Conservation (phyloP, 2,113 vertebrate species). For the Alectura lathami region DNA sequence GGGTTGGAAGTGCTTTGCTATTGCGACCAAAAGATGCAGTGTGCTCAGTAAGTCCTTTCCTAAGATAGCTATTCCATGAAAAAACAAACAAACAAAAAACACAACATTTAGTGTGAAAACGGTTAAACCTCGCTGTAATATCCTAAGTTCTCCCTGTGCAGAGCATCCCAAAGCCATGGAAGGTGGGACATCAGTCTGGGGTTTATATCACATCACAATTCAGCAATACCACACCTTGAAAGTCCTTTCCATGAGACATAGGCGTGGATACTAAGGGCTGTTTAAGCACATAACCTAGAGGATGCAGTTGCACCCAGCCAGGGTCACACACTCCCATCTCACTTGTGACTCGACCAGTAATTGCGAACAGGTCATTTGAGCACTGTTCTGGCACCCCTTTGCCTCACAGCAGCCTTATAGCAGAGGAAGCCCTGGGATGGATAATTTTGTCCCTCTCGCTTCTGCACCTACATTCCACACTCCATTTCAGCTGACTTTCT, state of each 20-base stretch:
- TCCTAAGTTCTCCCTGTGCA: background rate
- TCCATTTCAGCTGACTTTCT: conserved; percentile 81
- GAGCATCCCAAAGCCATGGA: background rate
- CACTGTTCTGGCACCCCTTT: background rate
- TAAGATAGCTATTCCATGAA: conserved; percentile 75
- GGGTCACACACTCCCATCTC: background rate
- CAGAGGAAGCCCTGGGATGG: background rate
- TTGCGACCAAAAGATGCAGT: conserved; percentile 90
- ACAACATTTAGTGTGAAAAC: background rate
- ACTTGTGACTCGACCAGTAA: background rate
- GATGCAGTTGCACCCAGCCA: background rate
- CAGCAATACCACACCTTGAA: background rate
- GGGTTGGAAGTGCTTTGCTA: conserved; percentile 84
- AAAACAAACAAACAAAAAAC: background rate
- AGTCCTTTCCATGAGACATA: background rate
- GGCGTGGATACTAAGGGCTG: background rate
- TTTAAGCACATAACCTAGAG: background rate
- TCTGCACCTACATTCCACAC: conserved; percentile 82
- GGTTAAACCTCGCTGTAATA: background rate
- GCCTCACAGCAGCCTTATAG: background rate
- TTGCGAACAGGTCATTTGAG: background rate
- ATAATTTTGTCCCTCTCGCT: background rate
- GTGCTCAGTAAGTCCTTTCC: conserved; percentile 89
- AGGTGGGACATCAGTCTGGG: background rate
- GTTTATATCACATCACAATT: background rate